Base-by-base conservation (phyloP, 2,888 invertebrate genomes). In the Zhuqinia jingwanae region DNA sequence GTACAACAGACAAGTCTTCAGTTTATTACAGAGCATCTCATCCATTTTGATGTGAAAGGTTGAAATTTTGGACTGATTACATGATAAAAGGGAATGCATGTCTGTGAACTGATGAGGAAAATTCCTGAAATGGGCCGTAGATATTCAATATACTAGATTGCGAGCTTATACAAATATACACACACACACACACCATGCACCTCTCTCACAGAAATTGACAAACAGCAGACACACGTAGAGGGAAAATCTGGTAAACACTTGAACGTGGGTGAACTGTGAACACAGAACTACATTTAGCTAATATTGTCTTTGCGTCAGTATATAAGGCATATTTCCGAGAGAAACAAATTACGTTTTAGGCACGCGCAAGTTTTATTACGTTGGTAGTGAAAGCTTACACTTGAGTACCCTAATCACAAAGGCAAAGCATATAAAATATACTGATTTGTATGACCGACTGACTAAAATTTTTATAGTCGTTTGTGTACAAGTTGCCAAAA, bases 1-100 rank as follows among this genome's bases (percentile, higher is more conserved):
- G 65, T 17, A 36, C 3, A 65, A 65, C n/a, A 25, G 47, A 22
- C 42, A 68, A 22, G 70, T 25, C 15, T 25, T 1, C 2, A 22
- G 15, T 70, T 47, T 50, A 70, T 45, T 27, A 25, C 47, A 47
- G 8, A 2, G 20, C 15, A 70, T 50, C 68, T 20, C 30, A 53
- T 56, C 27, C 68, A 11, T 25, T 42, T 58, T 70, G 58, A 81
- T 15, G 42, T 13, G 45, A 20, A 60, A 73, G n/a, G 75, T 60
- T 47, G 20, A 47, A 58, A 50, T 81, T 65, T 65, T 50, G 73
- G 53, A 50, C 25, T 83, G 87, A 83, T 78, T 87, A 60, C 73
- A 60, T 60, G 78, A 79, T 88, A 89, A 89, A 89, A 90, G 89
- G 88, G 88, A 89, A 89, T 88, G 84, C 89, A 88, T 90, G 90